Evolutionary conservation across 2,888 invertebrate species (phyloP).

Genomic region (Cylindroiulus punctatus): DNA sequence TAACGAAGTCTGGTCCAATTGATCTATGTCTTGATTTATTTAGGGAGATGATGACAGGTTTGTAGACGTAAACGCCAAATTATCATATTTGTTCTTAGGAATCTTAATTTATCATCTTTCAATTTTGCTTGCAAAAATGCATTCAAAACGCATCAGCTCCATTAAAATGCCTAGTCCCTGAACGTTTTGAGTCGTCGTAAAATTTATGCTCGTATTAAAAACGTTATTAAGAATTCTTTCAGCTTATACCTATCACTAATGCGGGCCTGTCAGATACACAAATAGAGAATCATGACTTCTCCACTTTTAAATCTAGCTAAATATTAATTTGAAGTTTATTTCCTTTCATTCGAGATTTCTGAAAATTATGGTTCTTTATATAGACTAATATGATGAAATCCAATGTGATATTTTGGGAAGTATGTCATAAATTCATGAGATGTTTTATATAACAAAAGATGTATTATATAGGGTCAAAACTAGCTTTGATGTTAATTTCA

Average conservation of each 20-base stretch:
- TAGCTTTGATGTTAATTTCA: too few relatives aligned
- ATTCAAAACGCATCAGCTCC: neutral
- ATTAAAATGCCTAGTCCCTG: neutral
- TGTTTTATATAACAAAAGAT: too few relatives aligned
- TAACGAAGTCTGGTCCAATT: too few relatives aligned
- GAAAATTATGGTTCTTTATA: neutral
- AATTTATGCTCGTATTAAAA: conserved; percentile 3
- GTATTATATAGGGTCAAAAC: too few relatives aligned
- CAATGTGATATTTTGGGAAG: neutral
- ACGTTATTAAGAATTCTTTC: neutral
- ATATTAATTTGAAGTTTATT: neutral
- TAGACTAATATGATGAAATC: neutral
- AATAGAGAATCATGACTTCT: neutral
- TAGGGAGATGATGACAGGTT: too few relatives aligned
- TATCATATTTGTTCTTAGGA: too few relatives aligned
- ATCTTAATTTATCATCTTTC: neutral
- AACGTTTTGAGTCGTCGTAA: neutral
- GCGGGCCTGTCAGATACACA: neutral
- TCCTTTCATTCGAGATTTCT: neutral
- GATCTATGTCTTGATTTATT: too few relatives aligned
- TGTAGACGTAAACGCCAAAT: too few relatives aligned
- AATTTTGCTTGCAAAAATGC: neutral
- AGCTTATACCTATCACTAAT: neutral
- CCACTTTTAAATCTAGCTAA: neutral
- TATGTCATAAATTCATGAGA: neutral